These are phyloP conservation scores for Epizoanthus illoricatus DNA, from an alignment of 92 coral and sea anemone genomes.

Conservation along the genomic window DNA sequence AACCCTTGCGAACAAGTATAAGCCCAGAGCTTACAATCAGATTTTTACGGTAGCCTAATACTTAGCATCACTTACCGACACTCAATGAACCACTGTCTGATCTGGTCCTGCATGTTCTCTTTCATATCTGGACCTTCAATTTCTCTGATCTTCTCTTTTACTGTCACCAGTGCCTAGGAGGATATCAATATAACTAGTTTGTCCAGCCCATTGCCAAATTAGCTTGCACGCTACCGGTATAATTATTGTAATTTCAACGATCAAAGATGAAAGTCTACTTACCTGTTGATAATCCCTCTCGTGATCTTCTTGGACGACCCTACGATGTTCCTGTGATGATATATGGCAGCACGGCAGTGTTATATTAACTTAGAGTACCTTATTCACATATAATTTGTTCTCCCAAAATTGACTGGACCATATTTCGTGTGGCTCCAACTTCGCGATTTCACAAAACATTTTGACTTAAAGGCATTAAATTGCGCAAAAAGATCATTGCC, in stretches of 20 bases:
- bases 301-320: slow-evolving; percentile 95
- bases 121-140: slow-evolving; percentile 99
- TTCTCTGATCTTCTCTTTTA: slow-evolving; percentile 91
- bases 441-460: background rate
- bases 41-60: too few species aligned
- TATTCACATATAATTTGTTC: background rate
- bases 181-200: background rate
- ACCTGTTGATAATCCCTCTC: slow-evolving; percentile 96
- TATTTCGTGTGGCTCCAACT: too few species aligned
- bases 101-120: slow-evolving; percentile 98
- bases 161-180: slow-evolving; percentile 75
- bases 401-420: background rate
- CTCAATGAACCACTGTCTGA: slow-evolving; percentile 97
- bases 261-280: background rate
- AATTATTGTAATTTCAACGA: background rate
- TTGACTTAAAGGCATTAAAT: background rate
- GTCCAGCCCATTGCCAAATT: too few species aligned
- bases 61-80: slow-evolving; percentile 67
- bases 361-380: too few species aligned
- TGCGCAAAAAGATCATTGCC: background rate
- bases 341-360: too few species aligned
- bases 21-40: too few species aligned
- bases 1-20: too few species aligned
- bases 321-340: slow-evolving; percentile 72
- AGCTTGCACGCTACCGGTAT: too few species aligned